A percentile compares a stretch with the other conserved stretches of the same genome.
Conservation (phyloP, 2,113 vertebrate genomes). For the Lynx canadensis region DNA sequence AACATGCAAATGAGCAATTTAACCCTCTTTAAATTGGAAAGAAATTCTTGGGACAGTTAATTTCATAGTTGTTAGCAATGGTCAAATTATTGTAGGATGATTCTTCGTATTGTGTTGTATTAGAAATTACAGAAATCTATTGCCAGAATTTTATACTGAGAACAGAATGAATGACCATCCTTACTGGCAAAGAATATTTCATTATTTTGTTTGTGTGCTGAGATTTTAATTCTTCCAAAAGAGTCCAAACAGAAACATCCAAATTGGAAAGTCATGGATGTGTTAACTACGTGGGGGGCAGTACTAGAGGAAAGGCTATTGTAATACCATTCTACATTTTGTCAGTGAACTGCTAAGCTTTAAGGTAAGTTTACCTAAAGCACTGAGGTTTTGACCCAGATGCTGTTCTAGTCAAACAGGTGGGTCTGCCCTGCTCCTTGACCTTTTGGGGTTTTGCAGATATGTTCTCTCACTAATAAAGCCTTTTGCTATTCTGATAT, state of each 20-base stretch:
- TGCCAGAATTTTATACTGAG: slow-evolving; percentile 78
- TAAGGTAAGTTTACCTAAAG: neutral
- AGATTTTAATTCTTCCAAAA: slow-evolving; percentile 58
- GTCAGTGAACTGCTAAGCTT: neutral
- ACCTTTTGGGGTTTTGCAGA: neutral
- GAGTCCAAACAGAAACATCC: neutral
- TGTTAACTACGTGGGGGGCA: neutral
- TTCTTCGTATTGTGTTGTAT: slow-evolving; percentile 80
- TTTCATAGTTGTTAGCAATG: slow-evolving; percentile 82
- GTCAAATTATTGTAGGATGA: slow-evolving; percentile 71
- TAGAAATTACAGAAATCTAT: slow-evolving; percentile 70
- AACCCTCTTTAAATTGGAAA: slow-evolving; percentile 77
- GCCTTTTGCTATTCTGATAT: neutral
- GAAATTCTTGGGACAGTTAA: slow-evolving; percentile 70
- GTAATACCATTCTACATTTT: neutral
- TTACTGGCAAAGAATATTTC: slow-evolving; percentile 57
- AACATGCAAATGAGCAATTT: slow-evolving; percentile 85
- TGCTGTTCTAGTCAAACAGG: neutral
- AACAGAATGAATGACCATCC: slow-evolving; percentile 52
- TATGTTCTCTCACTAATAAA: neutral
- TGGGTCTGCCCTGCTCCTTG: neutral
- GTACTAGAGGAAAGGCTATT: neutral
- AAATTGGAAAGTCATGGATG: neutral
- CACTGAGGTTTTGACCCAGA: neutral
- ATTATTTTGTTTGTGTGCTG: slow-evolving; percentile 48